Base-by-base conservation (phyloP, 2,888 invertebrate genomes). In the Apodemia zela region DNA sequence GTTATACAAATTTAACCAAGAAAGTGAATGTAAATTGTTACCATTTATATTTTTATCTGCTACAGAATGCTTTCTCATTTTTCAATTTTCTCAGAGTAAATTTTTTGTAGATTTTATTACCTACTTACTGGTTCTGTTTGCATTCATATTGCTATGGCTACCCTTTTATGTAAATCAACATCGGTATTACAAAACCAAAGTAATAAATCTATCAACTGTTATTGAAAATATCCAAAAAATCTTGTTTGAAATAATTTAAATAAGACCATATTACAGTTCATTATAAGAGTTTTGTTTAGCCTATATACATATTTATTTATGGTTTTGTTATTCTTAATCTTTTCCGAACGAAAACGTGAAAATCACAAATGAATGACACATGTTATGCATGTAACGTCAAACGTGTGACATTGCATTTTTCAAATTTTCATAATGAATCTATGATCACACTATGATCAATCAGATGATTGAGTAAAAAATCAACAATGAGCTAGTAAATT, bases 31-130 rank as follows among this genome's bases (percentile, higher is more conserved):
- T 42, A 15, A 42, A 42, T 42, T 42, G 15, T 42, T 57, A 61
- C 57, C 62, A 47, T 60, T 17, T 15, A n/a, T n/a, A 42, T 15
- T 42, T 61, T 49, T 68, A 47, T 65, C 65, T 6, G 59, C 29
- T 8, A 51, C 35, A 7, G 66, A 63, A 15, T 65, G 64, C 65
- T 71, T 70, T 57, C 62, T 66, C 66, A 68, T 67, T 67, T 61
- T 59, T 10, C 38, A 60, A 42, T 35, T 47, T 35, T 61, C 59
- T 63, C 64, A 62, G 49, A 21, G 59, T 59, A 61, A 51, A 11
- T 57, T 47, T 58, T 51, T 65, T 59, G 15, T 62, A 38, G 10
- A 18, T 8, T 49, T 13, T 13, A 21, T 49, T 51, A 5, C 2
- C 3, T 54, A 15, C 1, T 13, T 38, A 7, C 25, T 25, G 15